Percentiles rank a stretch among this genome's conserved stretches.
phyloP scores from a whole-genome alignment of 2,888 invertebrate genomes.

The Hypena proboscidalis region DNA sequence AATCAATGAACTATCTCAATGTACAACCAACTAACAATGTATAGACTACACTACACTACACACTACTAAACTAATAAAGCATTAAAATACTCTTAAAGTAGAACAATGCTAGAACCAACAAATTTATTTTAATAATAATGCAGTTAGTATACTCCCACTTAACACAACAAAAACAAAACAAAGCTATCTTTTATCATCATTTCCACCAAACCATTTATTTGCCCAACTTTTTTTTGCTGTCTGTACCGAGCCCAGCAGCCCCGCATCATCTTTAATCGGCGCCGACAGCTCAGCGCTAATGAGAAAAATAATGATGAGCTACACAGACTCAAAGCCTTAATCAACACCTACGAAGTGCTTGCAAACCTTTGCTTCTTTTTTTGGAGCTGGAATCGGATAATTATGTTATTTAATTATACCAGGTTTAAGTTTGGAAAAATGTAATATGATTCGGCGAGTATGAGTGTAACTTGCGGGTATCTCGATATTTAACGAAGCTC shows the following conservation, averaged over 20 bases:
- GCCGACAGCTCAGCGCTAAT: slow-evolving; percentile 73
- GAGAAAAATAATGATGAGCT: slow-evolving; percentile 81
- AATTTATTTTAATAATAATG: too few species aligned
- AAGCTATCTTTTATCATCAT: slow-evolving; percentile 1
- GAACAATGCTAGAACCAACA: too few species aligned
- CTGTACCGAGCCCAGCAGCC: slow-evolving; percentile 46
- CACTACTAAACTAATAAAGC: too few species aligned
- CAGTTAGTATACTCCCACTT: not conserved
- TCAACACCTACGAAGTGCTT: slow-evolving; percentile 58
- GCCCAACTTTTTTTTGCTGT: slow-evolving; percentile 21
- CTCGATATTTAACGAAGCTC: too few species aligned
- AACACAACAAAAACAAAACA: not conserved
- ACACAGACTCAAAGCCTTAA: slow-evolving; percentile 63
- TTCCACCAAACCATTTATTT: slow-evolving; percentile 19
- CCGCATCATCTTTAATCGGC: slow-evolving; percentile 71
- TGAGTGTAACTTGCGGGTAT: too few species aligned
- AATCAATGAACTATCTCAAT: too few species aligned
- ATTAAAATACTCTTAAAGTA: too few species aligned
- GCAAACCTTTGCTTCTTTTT: slow-evolving; percentile 19
- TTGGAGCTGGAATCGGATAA: slow-evolving; percentile 26
- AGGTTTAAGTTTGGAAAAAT: not conserved
- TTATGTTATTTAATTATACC: slow-evolving; percentile 29
- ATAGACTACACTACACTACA: too few species aligned
- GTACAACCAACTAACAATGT: too few species aligned
- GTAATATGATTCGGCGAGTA: too few species aligned